phyloP scores from a whole-genome alignment of 2,888 invertebrate species.

The Helleia helle region DNA sequence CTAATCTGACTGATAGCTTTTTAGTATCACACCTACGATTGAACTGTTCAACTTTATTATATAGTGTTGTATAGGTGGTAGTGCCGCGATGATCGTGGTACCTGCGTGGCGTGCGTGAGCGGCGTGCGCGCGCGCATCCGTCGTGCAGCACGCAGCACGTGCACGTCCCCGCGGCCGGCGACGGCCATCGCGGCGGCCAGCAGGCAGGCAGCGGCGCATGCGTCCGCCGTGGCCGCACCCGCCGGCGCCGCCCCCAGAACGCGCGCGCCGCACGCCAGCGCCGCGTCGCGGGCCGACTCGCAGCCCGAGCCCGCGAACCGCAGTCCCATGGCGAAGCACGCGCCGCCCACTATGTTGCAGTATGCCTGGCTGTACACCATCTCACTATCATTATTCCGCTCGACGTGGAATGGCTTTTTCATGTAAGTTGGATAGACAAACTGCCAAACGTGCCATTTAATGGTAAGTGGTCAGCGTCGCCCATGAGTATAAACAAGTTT shows the following conservation, averaged over 20 bases:
- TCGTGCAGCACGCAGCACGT: slow-evolving; percentile 86
- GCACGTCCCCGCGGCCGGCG: slow-evolving; percentile 93
- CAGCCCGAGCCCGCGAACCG: slow-evolving; percentile 95
- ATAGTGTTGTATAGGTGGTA: too few relatives aligned
- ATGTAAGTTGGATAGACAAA: too few relatives aligned
- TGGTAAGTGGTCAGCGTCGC: too few relatives aligned
- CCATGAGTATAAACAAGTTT: too few relatives aligned
- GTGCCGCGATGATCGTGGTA: too few relatives aligned
- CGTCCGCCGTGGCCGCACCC: slow-evolving; percentile 92
- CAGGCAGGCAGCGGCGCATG: slow-evolving; percentile 88
- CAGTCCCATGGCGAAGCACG: slow-evolving; percentile 93
- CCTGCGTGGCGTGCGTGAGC: slow-evolving; percentile 38
- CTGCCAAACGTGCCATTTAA: too few relatives aligned
- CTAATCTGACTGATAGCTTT: too few relatives aligned
- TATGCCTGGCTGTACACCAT: slow-evolving; percentile 86
- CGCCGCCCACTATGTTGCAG: slow-evolving; percentile 96
- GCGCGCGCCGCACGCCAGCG: slow-evolving; percentile 82
- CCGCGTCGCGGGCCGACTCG: slow-evolving; percentile 83
- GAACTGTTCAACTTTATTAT: too few relatives aligned
- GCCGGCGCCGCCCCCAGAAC: slow-evolving; percentile 55
- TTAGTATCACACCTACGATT: too few relatives aligned
- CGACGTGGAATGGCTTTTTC: too few relatives aligned
- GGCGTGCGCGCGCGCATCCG: slow-evolving; percentile 83
- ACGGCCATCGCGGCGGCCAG: slow-evolving; percentile 85
- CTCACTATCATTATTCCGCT: too few relatives aligned